Evolutionary conservation across 1,140 invertebrate species (phyloP).

Genomic region (Drosophila setifemur): DNA sequence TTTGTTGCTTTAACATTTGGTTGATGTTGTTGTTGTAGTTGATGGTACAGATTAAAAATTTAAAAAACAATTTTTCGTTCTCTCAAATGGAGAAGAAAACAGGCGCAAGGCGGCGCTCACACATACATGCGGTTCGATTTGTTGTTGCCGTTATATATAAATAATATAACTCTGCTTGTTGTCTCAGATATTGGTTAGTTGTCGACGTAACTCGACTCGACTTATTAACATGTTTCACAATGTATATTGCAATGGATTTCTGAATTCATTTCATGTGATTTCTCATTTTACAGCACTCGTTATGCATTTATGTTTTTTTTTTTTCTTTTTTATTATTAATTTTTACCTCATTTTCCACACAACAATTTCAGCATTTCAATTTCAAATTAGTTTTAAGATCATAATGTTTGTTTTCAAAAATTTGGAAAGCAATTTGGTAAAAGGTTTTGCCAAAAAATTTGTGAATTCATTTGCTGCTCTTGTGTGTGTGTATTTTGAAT

Average conservation of each 20-base stretch:
- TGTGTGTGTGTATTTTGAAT: slow-evolving; percentile 82
- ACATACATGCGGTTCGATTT: slow-evolving; percentile 64
- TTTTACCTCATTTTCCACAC: slow-evolving; percentile 82
- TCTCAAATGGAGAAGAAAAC: slow-evolving; percentile 12
- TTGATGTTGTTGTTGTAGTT: slow-evolving; percentile 34
- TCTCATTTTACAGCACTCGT: slow-evolving; percentile 63
- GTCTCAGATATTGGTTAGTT: slow-evolving; percentile 58
- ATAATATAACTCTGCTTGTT: slow-evolving; percentile 42
- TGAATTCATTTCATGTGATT: slow-evolving; percentile 43
- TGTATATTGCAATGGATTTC: slow-evolving; percentile 78
- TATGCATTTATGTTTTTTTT: slow-evolving; percentile 43
- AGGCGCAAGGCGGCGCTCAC: slow-evolving; percentile 76
- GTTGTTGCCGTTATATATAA: slow-evolving; percentile 29
- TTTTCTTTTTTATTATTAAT: slow-evolving; percentile 30
- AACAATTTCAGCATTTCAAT: slow-evolving; percentile 79
- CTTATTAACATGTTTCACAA: slow-evolving; percentile 82
- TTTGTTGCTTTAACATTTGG: slow-evolving; percentile 38
- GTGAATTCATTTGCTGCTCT: slow-evolving; percentile 70
- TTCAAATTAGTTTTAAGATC: slow-evolving; percentile 34
- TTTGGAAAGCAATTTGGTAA: slow-evolving; percentile 31
- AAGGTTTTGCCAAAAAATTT: slow-evolving; percentile 39
- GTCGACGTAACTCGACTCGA: slow-evolving; percentile 60
- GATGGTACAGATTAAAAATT: slow-evolving; percentile 67
- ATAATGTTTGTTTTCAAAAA: slow-evolving; percentile 37
- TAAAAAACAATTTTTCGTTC: slow-evolving; percentile 57